Percentiles rank a stretch among this genome's conserved stretches.
Conservation (phyloP, 2,888 invertebrate species). For the Malthinus flaveolus region DNA sequence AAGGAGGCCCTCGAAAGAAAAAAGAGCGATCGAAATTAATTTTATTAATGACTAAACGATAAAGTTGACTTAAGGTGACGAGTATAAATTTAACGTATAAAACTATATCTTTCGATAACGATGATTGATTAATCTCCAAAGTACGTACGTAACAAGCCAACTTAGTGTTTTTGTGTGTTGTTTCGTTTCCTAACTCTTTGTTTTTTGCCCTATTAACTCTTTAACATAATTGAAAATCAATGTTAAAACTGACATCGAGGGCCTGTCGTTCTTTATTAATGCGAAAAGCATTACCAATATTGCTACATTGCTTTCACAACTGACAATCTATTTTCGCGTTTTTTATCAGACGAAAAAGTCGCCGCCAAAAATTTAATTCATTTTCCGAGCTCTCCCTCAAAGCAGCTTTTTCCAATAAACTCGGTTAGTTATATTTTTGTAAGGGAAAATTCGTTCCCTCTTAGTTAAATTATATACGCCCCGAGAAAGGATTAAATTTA, state of each 20-base stretch:
- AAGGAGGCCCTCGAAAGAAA: conserved; percentile 5
- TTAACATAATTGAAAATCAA: conserved; percentile 29
- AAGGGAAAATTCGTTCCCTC: no score
- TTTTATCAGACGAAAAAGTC: no score
- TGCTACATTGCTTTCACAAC: conserved; percentile 4
- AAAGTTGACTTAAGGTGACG: conserved; percentile 12
- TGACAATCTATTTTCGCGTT: background rate
- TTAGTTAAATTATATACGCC: no score
- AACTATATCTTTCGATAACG: conserved; percentile 15
- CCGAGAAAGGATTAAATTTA: no score
- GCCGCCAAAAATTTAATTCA: no score
- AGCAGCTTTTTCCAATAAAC: no score
- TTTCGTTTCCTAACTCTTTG: conserved; percentile 21
- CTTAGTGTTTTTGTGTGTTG: conserved; percentile 27
- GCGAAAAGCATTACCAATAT: conserved; percentile 18
- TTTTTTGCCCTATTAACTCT: conserved; percentile 25
- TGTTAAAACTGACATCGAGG: conserved; percentile 22
- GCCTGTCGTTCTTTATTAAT: conserved; percentile 21
- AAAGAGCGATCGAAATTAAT: background rate
- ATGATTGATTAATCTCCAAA: conserved; percentile 22
- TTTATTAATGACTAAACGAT: conserved; percentile 8
- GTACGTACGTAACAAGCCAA: conserved; percentile 17
- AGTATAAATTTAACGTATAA: conserved; percentile 22
- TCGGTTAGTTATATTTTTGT: no score
- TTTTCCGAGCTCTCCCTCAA: no score